Evolutionary conservation across 2,113 vertebrate species (phyloP).

Genomic region (Lutjanus erythropterus): DNA sequence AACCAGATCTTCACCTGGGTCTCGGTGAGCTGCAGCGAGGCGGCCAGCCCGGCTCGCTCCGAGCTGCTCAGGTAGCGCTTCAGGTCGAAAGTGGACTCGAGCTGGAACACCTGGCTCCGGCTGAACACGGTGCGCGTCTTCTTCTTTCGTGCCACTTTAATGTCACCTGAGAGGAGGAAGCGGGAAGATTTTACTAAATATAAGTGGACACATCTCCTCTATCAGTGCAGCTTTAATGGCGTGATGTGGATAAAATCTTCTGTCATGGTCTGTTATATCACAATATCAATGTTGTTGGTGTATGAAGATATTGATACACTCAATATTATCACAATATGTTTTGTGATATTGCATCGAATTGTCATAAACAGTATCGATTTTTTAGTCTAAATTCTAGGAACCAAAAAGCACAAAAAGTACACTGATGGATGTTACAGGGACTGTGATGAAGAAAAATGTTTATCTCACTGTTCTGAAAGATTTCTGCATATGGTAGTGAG

Average conservation of each 20-base stretch:
- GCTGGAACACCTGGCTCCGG: conserved; percentile 90
- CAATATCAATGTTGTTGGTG: neutral
- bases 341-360: no score
- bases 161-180: conserved; percentile 53
- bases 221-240: neutral
- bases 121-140: conserved; percentile 92
- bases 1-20: conserved; percentile 94
- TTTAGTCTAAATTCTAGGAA: no score
- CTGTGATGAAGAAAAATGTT: no score
- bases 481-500: no score
- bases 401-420: no score
- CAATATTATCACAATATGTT: no score
- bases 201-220: neutral
- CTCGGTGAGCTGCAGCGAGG: conserved; percentile 89
- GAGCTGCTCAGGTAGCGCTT: conserved; percentile 92
- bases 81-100: conserved; percentile 91
- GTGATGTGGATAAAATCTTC: neutral
- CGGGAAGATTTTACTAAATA: neutral
- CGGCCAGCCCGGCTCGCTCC: conserved; percentile 88
- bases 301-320: no score
- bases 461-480: no score
- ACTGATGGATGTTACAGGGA: no score
- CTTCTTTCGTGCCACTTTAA: conserved; percentile 84
- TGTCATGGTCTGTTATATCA: neutral
- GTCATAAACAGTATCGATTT: no score